Base-by-base conservation (phyloP, 2,113 vertebrate species). In the Cranoglanis bouderius region DNA sequence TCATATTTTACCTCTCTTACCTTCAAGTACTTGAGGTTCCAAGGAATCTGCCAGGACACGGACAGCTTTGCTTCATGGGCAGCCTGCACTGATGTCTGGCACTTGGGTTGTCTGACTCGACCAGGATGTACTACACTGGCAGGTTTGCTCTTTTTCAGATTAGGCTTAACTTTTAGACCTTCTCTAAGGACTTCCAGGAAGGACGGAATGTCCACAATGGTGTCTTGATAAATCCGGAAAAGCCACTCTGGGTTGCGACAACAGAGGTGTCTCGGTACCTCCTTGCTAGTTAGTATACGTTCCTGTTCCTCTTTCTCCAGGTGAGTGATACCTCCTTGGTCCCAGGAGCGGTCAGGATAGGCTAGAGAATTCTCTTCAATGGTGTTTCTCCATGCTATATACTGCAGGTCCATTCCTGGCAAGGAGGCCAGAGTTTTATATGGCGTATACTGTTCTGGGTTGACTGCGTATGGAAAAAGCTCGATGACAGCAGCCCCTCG, bases 181-280 rank as follows among this genome's bases (percentile, higher is more conserved):
- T 95, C 96, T 92, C 94, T 95, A n/a, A 99, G 95, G 0, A 93
- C 89, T 0, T 96, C 96, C 32, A 98, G 90, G 46, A 99, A 96
- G 10, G 97, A 98, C 0, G 96, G 94, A 88, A 99, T 95, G 92
- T 99, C 96, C 67, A 99, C 96, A 70, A 92, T 94, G 0, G 98
- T 99, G 95, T 99, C 98, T 95, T 99, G 98, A 94, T 99, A 99
- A 93, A 99, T 98, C 26, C 98, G 96, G 93, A 97, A 99, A 29
- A 99, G 97, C 98, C 98, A 99, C 92, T 99, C 98, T 0, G 98
- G 96, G 92, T 99, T 99, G 46, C 97, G 96, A 92, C 98, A 99
- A 87, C 98, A 99, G 46, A 99, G 95, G 65, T 99, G 98, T 55
- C 96, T 95, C 0, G 97, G 97, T 18, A 99, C 98, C 10, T 99